A percentile compares a stretch with the other conserved stretches of the same genome.
Conservation (phyloP, 2,797 vertebrate species). For the Acridotheres tristis region DNA sequence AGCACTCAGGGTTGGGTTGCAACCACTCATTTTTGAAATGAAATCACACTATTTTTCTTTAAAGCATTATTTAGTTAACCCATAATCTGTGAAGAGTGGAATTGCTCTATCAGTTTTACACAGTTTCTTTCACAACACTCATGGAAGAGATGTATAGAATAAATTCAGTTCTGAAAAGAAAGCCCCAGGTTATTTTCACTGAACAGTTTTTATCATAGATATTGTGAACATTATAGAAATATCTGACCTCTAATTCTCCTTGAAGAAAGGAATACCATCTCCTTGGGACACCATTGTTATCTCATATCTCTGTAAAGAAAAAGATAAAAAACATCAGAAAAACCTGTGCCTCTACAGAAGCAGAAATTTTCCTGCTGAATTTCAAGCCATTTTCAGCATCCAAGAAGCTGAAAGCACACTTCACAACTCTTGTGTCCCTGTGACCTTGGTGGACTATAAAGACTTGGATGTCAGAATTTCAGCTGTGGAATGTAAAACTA, state of each 20-base stretch:
- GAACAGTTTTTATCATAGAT: background rate
- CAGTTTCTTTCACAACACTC: background rate
- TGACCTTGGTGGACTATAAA: constrained; percentile 47
- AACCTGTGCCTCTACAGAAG: background rate
- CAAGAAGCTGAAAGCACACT: constrained; percentile 9
- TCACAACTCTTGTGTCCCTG: background rate
- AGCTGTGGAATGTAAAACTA: constrained; percentile 37
- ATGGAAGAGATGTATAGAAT: background rate
- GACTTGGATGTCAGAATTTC: constrained; percentile 38
- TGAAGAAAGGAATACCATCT: constrained; percentile 4
- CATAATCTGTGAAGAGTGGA: background rate
- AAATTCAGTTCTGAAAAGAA: background rate
- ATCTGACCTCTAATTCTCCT: constrained; percentile 44
- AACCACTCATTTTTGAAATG: background rate
- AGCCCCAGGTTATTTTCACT: background rate
- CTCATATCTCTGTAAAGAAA: background rate
- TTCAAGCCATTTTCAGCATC: constrained; percentile 1
- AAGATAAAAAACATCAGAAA: background rate
- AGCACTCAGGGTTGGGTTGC: background rate
- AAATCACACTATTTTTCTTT: background rate
- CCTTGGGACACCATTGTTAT: constrained; percentile 2
- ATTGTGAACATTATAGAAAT: background rate
- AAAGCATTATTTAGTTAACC: background rate
- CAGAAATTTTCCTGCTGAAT: background rate
- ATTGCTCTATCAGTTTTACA: background rate